Base-by-base conservation (phyloP, 2,113 vertebrate species). In the Cervus canadensis region DNA sequence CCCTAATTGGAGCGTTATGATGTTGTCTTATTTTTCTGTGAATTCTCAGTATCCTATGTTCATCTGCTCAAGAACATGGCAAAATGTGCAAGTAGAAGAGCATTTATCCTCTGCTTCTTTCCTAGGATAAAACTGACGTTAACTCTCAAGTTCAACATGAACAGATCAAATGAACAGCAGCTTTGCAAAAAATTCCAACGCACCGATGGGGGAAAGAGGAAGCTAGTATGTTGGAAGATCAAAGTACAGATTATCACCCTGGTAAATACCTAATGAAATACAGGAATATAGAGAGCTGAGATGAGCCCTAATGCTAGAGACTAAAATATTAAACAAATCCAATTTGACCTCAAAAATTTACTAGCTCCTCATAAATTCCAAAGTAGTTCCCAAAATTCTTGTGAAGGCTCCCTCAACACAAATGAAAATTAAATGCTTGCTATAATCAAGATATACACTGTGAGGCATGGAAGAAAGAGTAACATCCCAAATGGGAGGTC, bases 231-330 rank as follows among this genome's bases (percentile, higher is more conserved):
- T 86, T 96, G 96, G 94, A 96, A 94, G 93, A 93, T 95, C 86
- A 97, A 96, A 95, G 26, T 17, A 56, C 15, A 71, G 45, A 94
- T 76, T 86, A 93, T 59, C 48, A 59, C 26, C 76, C 76, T 94
- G 94, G 94, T 96, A 95, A 97, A 96, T 95, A 97, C 40, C 87
- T 96, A 93, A 96, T 97, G 91, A 96, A 97, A 93, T 92, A 88
- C 54, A 87, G 25, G 13, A 52, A 59, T 36, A 28, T 5, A 60
- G 30, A 64, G 28, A 96, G 56, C 30, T 87, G 74, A 59, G 79
- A 89, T 30, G 87, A 97, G 50, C 25, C 43, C 33, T 89, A 95
- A 91, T 82, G 89, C 60, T 89, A 87, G 33, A 93, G 56, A 94
- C 92, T 93, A 91, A 98, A 97, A 94, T 97, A 97, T 97, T 97